These are phyloP conservation scores for Upupa epops DNA, from an alignment of 2,113 vertebrate genomes.

Conservation along the genomic window DNA sequence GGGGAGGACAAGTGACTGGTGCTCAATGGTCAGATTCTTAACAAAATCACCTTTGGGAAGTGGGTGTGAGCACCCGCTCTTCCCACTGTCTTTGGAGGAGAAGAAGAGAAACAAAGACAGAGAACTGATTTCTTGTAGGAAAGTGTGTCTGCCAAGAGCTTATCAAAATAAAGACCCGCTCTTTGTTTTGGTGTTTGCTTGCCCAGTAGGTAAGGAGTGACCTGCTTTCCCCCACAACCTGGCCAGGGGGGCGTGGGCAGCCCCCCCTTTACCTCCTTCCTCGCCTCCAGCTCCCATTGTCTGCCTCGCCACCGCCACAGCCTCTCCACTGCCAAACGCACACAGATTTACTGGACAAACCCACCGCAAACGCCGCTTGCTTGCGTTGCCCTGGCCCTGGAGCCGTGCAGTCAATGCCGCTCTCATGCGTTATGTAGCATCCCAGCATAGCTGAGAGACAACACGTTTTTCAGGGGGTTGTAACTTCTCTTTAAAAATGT, in stretches of 20 bases:
- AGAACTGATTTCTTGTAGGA: constrained; percentile 63
- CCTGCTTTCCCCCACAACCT: constrained; percentile 18
- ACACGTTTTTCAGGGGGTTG: neutral
- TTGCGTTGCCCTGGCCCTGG: neutral
- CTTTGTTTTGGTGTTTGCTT: constrained; percentile 68
- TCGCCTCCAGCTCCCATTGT: constrained; percentile 13
- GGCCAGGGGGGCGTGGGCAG: neutral
- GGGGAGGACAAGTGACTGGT: constrained; percentile 20
- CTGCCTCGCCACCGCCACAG: neutral
- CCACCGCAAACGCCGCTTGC: neutral
- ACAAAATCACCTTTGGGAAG: constrained; percentile 64
- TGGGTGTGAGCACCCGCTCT: constrained; percentile 26
- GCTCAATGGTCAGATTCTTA: constrained; percentile 60
- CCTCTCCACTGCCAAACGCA: neutral
- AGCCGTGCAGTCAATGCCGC: neutral
- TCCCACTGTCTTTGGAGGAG: constrained; percentile 1
- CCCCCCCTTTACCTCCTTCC: constrained; percentile 34
- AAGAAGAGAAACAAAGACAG: constrained; percentile 61
- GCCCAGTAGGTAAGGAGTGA: constrained; percentile 30
- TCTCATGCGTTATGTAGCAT: neutral
- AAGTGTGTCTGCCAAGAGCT: constrained; percentile 56
- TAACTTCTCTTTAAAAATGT: neutral
- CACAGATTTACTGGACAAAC: neutral
- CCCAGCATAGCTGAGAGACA: neutral
- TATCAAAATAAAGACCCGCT: constrained; percentile 61